Evolutionary conservation across 2,113 vertebrate species (phyloP), one percentile per base, ranked within the genome.

Genomic region (Saimiri boliviensis): DNA sequence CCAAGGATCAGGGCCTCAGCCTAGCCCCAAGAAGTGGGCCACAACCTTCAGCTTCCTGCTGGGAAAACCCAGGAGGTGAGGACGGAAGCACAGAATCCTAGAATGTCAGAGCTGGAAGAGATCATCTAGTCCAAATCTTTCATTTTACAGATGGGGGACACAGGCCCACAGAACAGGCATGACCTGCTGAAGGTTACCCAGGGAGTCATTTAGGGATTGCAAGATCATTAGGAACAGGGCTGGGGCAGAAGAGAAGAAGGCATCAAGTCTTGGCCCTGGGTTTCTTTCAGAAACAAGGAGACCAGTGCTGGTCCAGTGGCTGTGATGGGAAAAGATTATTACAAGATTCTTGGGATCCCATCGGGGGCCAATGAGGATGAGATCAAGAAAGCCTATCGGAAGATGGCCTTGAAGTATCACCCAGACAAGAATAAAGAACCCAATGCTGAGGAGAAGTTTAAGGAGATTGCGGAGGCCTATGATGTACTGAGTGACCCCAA

Each of bases 401-500:
- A 99, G 98, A 99, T 99, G 99, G 99, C 99, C 13, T 98, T 99
- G 58, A 99, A 99, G 96, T 99, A 99, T 91, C 99, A 99, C 96
- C 99, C 99, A 0, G 99, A 99, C 98, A 99, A 99, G 98, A 99
- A 99, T 98, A 99, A 99, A 97, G 99, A 99, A 19, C 99, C 99
- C 89, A 99, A 98, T 0, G 99, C 99, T 0, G 99, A 99, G 98
- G 99, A 99, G 97, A 99, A 99, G 98, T 99, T 99, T 98, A 99
- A 99, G 98, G 99, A 99, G 98, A 99, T 99, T 0, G 99, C 99
- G 0, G 99, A 99, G 97, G 99, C 99, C 97, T 99, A 99, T 0
- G 99, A 99, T 2, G 99, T 99, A n/a, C 99, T 99, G 96, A 99
- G 99, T 4, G 99, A 99, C 98, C 99, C 99, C 96, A 99, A 99